phyloP scores from a whole-genome alignment of 2,888 invertebrate species.

The Crepidodera aurea region DNA sequence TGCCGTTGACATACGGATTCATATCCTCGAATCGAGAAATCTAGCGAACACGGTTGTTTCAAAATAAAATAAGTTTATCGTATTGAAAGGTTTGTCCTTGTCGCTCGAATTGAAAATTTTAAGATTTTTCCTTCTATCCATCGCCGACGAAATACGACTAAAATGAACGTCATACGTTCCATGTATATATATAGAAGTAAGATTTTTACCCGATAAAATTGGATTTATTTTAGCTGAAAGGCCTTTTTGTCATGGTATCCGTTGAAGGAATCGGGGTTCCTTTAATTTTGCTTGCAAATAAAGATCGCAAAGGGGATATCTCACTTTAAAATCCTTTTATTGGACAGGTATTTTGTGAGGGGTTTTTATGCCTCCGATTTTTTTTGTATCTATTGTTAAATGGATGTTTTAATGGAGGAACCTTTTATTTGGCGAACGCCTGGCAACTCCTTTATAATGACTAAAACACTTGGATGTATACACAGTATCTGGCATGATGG shows the following conservation, averaged over 20 bases:
- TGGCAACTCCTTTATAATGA: no score
- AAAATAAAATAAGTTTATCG: conserved; percentile 11
- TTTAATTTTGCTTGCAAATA: not conserved
- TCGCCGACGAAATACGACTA: conserved; percentile 7
- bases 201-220: conserved; percentile 12
- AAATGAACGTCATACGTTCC: conserved; percentile 14
- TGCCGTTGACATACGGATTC: not conserved
- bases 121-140: conserved; percentile 3
- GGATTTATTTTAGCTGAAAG: conserved; percentile 9
- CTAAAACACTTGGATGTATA: no score
- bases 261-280: not conserved
- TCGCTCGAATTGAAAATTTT: conserved; percentile 16
- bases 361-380: no score
- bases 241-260: conserved; percentile 1
- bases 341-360: not conserved
- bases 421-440: no score
- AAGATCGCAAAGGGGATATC: not conserved
- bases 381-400: no score
- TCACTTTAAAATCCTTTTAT: not conserved
- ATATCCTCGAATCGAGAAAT: conserved; percentile 3
- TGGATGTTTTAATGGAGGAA: no score
- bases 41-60: not conserved
- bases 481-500: no score
- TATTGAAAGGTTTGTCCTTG: conserved; percentile 9
- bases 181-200: not conserved